These are phyloP conservation scores for Mythimna vitellina DNA, from an alignment of 2,888 invertebrate species.

Conservation along the genomic window DNA sequence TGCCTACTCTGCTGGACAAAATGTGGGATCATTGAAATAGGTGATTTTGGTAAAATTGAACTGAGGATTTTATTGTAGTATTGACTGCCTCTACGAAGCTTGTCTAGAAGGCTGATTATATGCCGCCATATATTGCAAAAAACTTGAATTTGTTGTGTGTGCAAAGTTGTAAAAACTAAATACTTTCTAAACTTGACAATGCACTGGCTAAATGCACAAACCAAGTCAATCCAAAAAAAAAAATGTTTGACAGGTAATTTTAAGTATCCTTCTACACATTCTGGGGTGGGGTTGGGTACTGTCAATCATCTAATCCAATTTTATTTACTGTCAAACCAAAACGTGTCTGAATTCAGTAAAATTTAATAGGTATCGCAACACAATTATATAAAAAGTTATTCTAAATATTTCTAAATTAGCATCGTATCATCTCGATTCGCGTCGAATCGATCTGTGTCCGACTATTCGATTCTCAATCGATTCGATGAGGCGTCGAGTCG, in stretches of 20 bases:
- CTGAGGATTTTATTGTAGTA: too few species aligned
- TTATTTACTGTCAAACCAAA: conserved; percentile 32
- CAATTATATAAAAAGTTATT: conserved; percentile 60
- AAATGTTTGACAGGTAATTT: not conserved
- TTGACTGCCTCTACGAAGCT: too few species aligned
- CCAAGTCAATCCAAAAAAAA: too few species aligned
- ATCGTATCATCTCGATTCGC: conserved; percentile 70
- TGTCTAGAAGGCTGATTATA: too few species aligned
- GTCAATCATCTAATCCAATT: not conserved
- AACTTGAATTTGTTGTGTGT: too few species aligned
- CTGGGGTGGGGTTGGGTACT: not conserved
- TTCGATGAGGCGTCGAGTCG: conserved; percentile 77
- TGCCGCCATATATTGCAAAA: too few species aligned
- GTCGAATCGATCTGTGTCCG: conserved; percentile 75
- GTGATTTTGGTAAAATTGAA: too few species aligned
- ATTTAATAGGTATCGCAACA: conserved; percentile 53
- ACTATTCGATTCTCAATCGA: conserved; percentile 85
- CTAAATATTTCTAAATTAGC: conserved; percentile 68
- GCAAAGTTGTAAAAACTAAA: too few species aligned
- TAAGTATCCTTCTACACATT: not conserved
- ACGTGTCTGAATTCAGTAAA: conserved; percentile 60
- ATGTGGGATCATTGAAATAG: too few species aligned
- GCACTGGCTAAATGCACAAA: too few species aligned
- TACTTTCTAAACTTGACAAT: too few species aligned
- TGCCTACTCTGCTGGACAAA: too few species aligned